phyloP scores from a whole-genome alignment of 2,113 vertebrate genomes.

The Dromaius novaehollandiae region DNA sequence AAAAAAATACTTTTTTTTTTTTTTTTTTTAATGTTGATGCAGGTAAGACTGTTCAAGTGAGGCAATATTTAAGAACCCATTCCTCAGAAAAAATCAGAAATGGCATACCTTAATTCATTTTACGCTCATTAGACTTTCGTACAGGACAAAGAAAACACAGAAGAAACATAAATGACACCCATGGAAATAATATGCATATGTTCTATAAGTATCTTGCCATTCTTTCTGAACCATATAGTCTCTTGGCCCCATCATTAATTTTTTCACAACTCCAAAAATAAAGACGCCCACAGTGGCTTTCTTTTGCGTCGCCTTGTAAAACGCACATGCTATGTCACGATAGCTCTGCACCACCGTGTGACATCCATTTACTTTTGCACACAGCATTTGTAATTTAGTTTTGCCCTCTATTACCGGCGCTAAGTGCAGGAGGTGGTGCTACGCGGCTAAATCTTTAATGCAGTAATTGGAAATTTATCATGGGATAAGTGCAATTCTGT shows the following conservation, averaged over 20 bases:
- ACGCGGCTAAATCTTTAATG: background rate
- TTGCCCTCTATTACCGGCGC: background rate
- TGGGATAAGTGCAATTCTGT: background rate
- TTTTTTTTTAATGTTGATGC: fast-evolving
- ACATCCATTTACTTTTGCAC: background rate
- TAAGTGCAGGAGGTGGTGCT: background rate
- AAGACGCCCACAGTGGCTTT: background rate
- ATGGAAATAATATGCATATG: background rate
- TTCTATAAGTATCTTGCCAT: background rate
- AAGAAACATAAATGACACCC: background rate
- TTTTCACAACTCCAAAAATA: background rate
- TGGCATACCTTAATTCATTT: background rate
- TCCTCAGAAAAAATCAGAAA: background rate
- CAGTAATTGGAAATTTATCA: background rate
- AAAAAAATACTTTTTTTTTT: fast-evolving
- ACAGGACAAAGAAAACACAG: background rate
- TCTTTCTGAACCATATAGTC: background rate
- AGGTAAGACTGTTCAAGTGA: background rate
- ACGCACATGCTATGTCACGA: background rate
- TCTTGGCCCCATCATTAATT: background rate
- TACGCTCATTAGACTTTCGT: background rate
- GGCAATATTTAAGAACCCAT: background rate
- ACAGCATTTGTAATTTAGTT: background rate
- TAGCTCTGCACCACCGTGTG: background rate
- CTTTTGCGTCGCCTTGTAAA: background rate